Evolutionary conservation across 53 echinoderm and acorn worm species (phyloP).

Genomic region (Temnopleurus reevesii): DNA sequence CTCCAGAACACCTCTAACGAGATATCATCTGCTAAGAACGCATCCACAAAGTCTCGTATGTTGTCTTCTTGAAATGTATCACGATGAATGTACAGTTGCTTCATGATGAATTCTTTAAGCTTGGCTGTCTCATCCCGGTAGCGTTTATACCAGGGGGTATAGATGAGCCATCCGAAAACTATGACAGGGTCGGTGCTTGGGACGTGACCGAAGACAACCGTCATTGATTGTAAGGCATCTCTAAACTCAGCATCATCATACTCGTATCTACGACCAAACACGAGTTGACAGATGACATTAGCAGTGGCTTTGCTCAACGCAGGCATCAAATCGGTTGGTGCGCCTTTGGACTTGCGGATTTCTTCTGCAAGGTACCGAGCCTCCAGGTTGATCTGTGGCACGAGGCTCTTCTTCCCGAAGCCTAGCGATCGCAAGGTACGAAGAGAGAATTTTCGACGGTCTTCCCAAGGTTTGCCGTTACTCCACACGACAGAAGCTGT

Average conservation of each 20-base stretch:
- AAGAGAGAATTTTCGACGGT: background rate
- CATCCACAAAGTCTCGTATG: background rate
- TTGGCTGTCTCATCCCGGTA: background rate
- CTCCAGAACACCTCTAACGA: slow-evolving; percentile 22
- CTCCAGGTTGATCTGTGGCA: slow-evolving; percentile 31
- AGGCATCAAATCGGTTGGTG: background rate
- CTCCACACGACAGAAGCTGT: slow-evolving; percentile 33
- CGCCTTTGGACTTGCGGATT: background rate
- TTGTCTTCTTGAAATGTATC: slow-evolving; percentile 1
- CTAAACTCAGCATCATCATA: slow-evolving; percentile 16
- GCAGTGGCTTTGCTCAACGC: slow-evolving; percentile 22
- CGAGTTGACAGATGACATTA: slow-evolving; percentile 17
- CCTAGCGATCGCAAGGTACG: background rate
- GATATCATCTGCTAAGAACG: slow-evolving; percentile 1
- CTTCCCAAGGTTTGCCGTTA: slow-evolving; percentile 23
- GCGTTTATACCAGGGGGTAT: slow-evolving; percentile 28
- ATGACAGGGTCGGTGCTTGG: background rate
- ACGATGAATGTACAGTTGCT: background rate
- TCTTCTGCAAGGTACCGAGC: background rate
- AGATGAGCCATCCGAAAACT: background rate
- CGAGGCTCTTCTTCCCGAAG: slow-evolving; percentile 41
- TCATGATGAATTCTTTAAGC: background rate
- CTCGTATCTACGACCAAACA: slow-evolving; percentile 25
- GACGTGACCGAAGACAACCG: background rate
- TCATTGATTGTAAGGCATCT: slow-evolving; percentile 4